Conservation (phyloP, 2,888 invertebrate genomes). For the Rhagium mordax region DNA sequence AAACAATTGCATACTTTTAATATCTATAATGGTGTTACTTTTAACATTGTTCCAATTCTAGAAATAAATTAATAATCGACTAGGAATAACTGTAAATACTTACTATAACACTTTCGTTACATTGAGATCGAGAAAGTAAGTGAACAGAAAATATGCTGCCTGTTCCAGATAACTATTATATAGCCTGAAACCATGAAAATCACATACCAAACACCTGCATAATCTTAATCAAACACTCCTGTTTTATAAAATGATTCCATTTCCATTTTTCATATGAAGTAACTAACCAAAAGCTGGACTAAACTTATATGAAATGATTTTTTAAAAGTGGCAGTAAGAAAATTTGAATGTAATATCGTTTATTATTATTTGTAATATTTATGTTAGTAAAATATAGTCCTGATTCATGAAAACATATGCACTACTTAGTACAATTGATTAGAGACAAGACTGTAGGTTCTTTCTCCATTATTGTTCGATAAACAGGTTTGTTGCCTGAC, state of each 20-base stretch:
- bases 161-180: conserved; percentile 16
- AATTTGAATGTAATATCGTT: not conserved
- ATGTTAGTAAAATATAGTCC: too few species aligned
- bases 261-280: not conserved
- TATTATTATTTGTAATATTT: too few species aligned
- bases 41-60: conserved; percentile 23
- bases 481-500: not conserved
- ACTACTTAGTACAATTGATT: too few species aligned
- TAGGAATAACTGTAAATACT: conserved; percentile 7
- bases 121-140: conserved; percentile 27
- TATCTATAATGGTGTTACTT: conserved; percentile 11
- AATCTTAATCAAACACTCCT: not conserved
- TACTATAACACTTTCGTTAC: conserved; percentile 28
- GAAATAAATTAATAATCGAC: conserved; percentile 21
- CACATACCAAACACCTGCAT: conserved; percentile 20
- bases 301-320: not conserved
- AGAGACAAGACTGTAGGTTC: not conserved
- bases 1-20: conserved; percentile 27
- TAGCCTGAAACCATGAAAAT: conserved; percentile 22
- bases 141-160: conserved; percentile 16
- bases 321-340: not conserved
- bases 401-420: too few species aligned
- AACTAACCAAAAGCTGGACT: not conserved
- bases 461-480: not conserved
- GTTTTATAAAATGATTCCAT: not conserved